Base-by-base conservation (phyloP, 2,888 invertebrate genomes). In the Agonum fuliginosum region DNA sequence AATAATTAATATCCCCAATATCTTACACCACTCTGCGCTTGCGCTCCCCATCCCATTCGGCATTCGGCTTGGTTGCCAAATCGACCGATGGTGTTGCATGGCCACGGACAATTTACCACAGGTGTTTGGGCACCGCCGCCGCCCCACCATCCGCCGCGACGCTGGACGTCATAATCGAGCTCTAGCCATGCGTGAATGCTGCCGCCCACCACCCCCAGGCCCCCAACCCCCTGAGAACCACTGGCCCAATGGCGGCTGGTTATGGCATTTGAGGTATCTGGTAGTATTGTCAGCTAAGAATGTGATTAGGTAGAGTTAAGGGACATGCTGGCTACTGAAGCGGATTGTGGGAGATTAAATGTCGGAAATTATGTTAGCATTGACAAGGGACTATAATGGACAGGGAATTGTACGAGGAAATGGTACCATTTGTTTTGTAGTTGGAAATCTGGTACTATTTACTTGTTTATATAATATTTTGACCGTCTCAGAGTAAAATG, bases 71-170 rank as follows among this genome's bases (percentile, higher is more conserved):
- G 48, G 20, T 46, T 22, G 34, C 51, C 51, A 71, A 71, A 74
- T 74, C 74, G 65, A 74, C 65, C 65, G 48, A 62, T 8, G 43
- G 27, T 65, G 65, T 74, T 74, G 74, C 74, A 74, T 74, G 74
- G 74, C 30, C 65, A 46, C 27, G 46, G 65, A 43, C 46, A 65
- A 74, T 74, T 74, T 62, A 74, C 74, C 74, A 74, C 74, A 74
- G 74, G 74, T 74, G 74, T 74, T 74, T 74, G 37, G 58, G 30
- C 48, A 27, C 6, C 34, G 51, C 34, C 22, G 12, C 17, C 67
- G 30, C 37, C 6, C 54, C n/a, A 24, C 20, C 37, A 34, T 17
- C 46, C 30, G 17, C 19, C 65, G 37, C 65, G 19, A 5, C 22
- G 24, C 27, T 24, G 24, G 24, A 67, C 41, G 34, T 67, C 67